A percentile compares a stretch with the other conserved stretches of the same genome.
phyloP scores from a whole-genome alignment of 64 coral and sea anemone species.

The Astreopora myriophthalma region DNA sequence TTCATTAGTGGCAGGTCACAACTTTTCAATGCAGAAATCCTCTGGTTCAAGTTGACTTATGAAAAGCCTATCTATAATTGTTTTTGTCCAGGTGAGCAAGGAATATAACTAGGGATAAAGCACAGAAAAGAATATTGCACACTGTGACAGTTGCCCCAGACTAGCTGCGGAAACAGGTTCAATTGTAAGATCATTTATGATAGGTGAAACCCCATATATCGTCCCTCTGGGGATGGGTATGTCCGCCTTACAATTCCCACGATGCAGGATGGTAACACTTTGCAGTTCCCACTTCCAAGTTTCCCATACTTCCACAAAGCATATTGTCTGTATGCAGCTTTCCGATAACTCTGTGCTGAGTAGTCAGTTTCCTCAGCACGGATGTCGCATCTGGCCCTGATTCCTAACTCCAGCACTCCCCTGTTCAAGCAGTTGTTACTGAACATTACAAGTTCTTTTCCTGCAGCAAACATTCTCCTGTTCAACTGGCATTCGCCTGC shows the following conservation, averaged over 20 bases:
- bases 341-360: background rate
- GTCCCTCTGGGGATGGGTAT: background rate
- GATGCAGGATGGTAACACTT: background rate
- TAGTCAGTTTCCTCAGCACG: constrained; percentile 6
- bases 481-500: background rate
- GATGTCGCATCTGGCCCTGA: constrained; percentile 16
- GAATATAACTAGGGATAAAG: no score
- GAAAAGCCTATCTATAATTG: no score
- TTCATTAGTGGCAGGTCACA: no score
- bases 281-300: background rate
- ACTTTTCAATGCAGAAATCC: no score
- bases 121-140: no score
- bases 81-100: no score
- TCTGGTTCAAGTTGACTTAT: no score
- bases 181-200: no score
- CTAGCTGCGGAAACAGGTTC: no score
- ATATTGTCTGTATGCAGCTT: constrained; percentile 33
- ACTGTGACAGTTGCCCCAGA: no score
- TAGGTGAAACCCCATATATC: background rate
- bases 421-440: constrained; percentile 16
- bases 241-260: background rate
- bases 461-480: constrained; percentile 27
- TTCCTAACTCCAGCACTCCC: constrained; percentile 12
- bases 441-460: background rate
- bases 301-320: constrained; percentile 18